These are phyloP conservation scores for Hirtodrosophila confusa DNA, from an alignment of 2,888 invertebrate genomes.

Conservation along the genomic window DNA sequence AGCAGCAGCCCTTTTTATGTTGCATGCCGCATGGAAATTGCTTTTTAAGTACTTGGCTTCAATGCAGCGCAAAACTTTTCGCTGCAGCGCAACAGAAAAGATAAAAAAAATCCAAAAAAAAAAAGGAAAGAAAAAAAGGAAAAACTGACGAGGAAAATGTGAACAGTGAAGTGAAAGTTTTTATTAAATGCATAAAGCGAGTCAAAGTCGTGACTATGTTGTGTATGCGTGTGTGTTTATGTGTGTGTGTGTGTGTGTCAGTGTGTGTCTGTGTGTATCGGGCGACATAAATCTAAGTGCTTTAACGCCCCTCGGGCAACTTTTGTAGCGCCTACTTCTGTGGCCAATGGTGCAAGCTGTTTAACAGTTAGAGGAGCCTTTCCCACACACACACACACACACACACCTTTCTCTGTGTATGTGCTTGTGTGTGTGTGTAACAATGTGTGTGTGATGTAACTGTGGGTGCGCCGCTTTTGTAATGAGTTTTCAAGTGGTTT, in stretches of 20 bases:
- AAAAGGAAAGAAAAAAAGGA: conserved; percentile 3
- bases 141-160: conserved; percentile 45
- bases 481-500: conserved; percentile 78
- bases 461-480: conserved; percentile 55
- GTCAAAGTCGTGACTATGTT: conserved; percentile 58
- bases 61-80: conserved; percentile 69
- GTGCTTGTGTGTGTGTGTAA: conserved; percentile 15
- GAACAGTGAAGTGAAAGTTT: conserved; percentile 69
- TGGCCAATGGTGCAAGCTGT: conserved; percentile 68
- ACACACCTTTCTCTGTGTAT: conserved; percentile 1
- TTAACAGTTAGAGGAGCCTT: conserved; percentile 48
- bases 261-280: conserved; percentile 41
- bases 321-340: conserved; percentile 72
- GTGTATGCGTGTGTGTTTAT: conserved; percentile 21
- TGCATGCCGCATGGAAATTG: conserved; percentile 61
- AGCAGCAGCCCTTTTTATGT: conserved; percentile 56
- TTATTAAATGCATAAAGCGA: conserved; percentile 76
- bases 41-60: conserved; percentile 77
- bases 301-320: conserved; percentile 71
- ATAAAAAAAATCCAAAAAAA: neutral
- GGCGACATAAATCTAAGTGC: conserved; percentile 77
- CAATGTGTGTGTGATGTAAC: conserved; percentile 28
- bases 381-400: conserved; percentile 4
- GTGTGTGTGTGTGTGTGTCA: conserved; percentile 9
- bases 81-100: conserved; percentile 46